Percentiles rank a stretch among this genome's conserved stretches.
Evolutionary conservation across 2,113 vertebrate species (phyloP).

Genomic region (Hyperopisus bebe): DNA sequence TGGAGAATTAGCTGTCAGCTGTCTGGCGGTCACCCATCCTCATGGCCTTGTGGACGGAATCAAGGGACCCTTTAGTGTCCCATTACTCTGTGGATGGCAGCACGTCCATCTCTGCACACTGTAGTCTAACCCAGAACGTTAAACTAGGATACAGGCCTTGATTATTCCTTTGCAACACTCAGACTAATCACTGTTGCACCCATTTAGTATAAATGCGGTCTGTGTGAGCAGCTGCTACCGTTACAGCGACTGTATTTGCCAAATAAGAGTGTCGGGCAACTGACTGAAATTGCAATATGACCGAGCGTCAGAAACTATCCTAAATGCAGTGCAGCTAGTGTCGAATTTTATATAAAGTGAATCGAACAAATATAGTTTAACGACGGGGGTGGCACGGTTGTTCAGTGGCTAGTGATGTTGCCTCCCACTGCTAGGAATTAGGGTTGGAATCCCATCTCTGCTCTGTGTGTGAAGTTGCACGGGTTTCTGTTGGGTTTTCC

Average conservation of each 20-base stretch:
- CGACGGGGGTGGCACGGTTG: not conserved
- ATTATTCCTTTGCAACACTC: not conserved
- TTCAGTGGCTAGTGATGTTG: not conserved
- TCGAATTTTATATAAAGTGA: not conserved
- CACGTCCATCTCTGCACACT: not conserved
- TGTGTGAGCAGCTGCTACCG: not conserved
- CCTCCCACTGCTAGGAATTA: not conserved
- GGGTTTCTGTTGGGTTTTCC: not conserved
- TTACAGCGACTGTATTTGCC: not conserved
- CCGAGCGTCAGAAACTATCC: not conserved
- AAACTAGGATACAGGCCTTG: not conserved
- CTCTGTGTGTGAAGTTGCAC: not conserved
- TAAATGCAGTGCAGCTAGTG: not conserved
- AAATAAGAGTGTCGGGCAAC: not conserved
- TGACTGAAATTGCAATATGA: not conserved
- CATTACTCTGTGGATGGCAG: not conserved
- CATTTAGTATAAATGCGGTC: not conserved
- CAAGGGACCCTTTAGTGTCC: not conserved
- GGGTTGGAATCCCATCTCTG: not conserved
- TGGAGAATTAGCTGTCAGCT: conserved; percentile 38
- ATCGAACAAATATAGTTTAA: not conserved
- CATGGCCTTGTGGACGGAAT: not conserved
- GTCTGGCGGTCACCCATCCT: not conserved
- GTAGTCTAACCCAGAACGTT: not conserved
- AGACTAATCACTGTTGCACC: not conserved